A percentile compares a stretch with the other conserved stretches of the same genome.
These are phyloP conservation scores for Furnarius figulus DNA, from an alignment of 2,113 vertebrate species.

Conservation along the genomic window DNA sequence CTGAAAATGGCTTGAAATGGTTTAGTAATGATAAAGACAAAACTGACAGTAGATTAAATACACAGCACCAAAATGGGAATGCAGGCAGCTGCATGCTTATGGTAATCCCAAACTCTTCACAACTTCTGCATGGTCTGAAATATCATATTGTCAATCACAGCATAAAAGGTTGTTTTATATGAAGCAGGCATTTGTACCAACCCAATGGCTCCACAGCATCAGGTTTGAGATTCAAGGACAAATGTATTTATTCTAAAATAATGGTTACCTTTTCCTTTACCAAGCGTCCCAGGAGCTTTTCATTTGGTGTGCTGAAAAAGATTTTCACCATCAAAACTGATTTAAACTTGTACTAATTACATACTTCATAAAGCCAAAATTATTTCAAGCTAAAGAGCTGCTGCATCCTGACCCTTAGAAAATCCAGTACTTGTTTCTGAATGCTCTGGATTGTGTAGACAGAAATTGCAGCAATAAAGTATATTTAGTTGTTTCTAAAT, in stretches of 20 bases:
- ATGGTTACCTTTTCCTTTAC: slow-evolving; percentile 94
- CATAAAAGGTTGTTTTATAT: neutral
- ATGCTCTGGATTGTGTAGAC: neutral
- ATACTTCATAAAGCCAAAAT: neutral
- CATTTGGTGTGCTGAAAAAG: slow-evolving; percentile 90
- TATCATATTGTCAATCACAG: neutral
- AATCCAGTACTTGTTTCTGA: neutral
- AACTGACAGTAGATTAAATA: neutral
- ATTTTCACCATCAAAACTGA: neutral
- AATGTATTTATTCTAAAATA: neutral
- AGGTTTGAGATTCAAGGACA: neutral
- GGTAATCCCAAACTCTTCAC: neutral
- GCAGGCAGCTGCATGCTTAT: neutral
- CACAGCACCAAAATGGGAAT: neutral
- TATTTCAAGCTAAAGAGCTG: neutral
- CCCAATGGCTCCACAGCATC: neutral
- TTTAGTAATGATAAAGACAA: neutral
- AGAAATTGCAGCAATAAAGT: neutral
- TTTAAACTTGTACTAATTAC: neutral
- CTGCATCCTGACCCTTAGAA: neutral
- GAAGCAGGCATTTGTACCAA: neutral
- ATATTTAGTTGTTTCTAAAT: neutral
- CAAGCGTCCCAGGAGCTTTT: slow-evolving; percentile 94
- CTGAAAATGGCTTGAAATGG: neutral
- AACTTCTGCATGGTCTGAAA: neutral